phyloP scores from a whole-genome alignment of 2,113 vertebrate genomes.

The Calonectris borealis region DNA sequence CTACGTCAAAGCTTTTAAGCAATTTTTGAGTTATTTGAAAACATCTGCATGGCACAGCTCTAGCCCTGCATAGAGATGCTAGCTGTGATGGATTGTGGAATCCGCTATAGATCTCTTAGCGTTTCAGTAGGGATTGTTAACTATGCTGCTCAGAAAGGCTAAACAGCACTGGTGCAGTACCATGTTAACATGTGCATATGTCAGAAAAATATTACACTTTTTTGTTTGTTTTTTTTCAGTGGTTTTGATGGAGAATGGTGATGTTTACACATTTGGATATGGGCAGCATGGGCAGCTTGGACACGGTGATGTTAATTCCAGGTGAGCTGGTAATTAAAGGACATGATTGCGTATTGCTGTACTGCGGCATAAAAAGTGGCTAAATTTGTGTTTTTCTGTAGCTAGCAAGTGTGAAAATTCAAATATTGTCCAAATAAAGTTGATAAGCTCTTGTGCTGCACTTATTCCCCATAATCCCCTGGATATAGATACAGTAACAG shows the following conservation, averaged over 20 bases:
- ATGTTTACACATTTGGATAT: constrained; percentile 98
- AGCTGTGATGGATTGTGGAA: neutral
- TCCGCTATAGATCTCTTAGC: neutral
- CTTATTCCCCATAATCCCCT: neutral
- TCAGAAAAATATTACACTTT: neutral
- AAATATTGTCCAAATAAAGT: neutral
- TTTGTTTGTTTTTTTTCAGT: constrained; percentile 76
- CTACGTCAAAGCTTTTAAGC: neutral
- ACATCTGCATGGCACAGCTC: neutral
- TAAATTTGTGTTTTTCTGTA: neutral
- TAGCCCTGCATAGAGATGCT: neutral
- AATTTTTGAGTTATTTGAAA: neutral
- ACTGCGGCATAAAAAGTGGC: neutral
- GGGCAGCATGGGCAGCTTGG: constrained; percentile 97
- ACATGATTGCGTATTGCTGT: neutral
- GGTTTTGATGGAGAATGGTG: constrained; percentile 98
- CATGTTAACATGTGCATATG: neutral
- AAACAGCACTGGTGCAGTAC: neutral
- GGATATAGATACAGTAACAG: neutral
- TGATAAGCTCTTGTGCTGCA: neutral
- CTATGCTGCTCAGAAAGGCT: neutral
- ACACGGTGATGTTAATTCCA: constrained; percentile 97
- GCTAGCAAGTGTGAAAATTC: neutral
- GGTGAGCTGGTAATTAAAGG: constrained; percentile 70
- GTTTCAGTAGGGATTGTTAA: neutral